Conservation (phyloP, 1,140 invertebrate species). For the Lethocerus indicus region DNA sequence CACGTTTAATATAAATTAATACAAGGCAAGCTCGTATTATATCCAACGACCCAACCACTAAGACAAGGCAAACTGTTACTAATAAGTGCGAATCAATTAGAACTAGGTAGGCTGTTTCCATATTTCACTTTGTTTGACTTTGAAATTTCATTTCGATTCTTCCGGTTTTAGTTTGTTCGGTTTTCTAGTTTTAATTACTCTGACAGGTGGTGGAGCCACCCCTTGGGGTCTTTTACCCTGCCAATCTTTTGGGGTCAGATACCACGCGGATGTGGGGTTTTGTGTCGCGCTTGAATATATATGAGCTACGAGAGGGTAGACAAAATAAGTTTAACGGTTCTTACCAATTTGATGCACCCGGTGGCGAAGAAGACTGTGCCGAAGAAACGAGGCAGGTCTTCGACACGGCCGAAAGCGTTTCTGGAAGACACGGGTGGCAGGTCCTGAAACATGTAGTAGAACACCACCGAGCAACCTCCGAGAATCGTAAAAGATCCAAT, state of each 20-base stretch:
- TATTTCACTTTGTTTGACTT: too few species aligned
- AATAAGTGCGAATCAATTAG: too few species aligned
- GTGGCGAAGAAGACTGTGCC: slow-evolving; percentile 7
- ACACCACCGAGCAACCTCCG: background rate
- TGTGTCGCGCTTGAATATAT: too few species aligned
- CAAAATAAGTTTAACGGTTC: background rate
- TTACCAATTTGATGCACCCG: slow-evolving; percentile 1
- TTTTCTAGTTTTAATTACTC: background rate
- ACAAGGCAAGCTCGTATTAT: background rate
- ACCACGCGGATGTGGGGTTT: too few species aligned
- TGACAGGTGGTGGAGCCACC: too few species aligned
- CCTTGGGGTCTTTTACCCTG: too few species aligned
- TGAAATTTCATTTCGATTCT: too few species aligned
- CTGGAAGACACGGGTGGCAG: background rate
- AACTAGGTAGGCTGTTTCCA: too few species aligned
- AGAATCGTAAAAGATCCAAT: background rate
- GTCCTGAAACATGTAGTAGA: background rate
- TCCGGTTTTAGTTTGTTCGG: too few species aligned
- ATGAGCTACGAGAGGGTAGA: background rate
- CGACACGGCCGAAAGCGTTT: background rate
- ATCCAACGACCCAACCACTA: background rate
- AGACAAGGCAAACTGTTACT: too few species aligned
- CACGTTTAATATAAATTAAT: background rate
- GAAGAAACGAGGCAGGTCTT: background rate
- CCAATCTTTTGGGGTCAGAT: too few species aligned